Conservation (phyloP, 2,113 vertebrate species). For the Natator depressus region DNA sequence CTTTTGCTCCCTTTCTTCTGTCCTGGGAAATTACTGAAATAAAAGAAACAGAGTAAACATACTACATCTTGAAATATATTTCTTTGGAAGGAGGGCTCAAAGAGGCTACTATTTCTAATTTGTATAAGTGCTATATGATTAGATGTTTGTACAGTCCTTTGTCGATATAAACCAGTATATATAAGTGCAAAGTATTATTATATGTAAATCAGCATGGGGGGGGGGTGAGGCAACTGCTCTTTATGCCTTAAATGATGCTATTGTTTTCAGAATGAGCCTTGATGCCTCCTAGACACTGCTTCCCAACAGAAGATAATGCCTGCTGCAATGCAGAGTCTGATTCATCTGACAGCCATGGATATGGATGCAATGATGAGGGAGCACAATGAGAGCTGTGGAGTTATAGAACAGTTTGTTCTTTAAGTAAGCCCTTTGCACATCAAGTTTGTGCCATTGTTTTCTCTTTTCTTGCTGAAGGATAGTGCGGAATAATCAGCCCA, state of each 20-base stretch:
- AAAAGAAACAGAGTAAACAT: not conserved
- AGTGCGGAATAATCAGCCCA: not conserved
- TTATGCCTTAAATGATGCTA: constrained; percentile 39
- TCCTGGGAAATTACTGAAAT: not conserved
- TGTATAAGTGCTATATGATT: constrained; percentile 14
- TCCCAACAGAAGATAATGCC: constrained; percentile 16
- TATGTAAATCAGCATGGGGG: constrained; percentile 40
- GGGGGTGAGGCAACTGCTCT: constrained; percentile 49
- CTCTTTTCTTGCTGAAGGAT: not conserved
- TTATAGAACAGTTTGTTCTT: not conserved
- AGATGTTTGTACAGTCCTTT: constrained; percentile 16
- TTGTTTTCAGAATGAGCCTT: constrained; percentile 25
- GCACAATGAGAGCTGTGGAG: not conserved
- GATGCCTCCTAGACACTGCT: constrained; percentile 34
- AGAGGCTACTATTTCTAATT: constrained; percentile 9
- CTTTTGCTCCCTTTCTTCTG: not conserved
- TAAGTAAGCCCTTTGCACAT: not conserved
- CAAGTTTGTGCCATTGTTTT: not conserved
- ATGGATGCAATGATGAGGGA: not conserved
- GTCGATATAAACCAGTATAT: not conserved
- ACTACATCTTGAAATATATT: not conserved
- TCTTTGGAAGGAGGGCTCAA: not conserved
- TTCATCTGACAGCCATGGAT: constrained; percentile 32
- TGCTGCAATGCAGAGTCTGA: not conserved
- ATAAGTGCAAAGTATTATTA: not conserved